phyloP scores from a whole-genome alignment of 1,140 invertebrate species.

The Eumaeus atala region DNA sequence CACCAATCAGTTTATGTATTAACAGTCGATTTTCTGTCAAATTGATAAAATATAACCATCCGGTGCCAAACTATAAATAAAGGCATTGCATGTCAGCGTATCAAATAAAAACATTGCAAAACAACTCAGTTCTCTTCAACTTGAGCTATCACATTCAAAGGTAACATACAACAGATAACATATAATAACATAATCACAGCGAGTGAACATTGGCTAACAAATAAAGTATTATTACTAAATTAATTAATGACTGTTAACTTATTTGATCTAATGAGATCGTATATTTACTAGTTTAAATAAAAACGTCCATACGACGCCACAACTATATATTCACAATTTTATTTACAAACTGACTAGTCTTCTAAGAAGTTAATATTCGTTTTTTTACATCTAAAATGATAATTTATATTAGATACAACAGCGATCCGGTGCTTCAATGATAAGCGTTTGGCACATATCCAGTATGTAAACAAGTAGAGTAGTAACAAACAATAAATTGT shows the following conservation, averaged over 20 bases:
- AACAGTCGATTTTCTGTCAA: constrained; percentile 29
- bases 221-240: constrained; percentile 65
- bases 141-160: constrained; percentile 67
- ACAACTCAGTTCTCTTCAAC: constrained; percentile 53
- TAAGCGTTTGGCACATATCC: constrained; percentile 70
- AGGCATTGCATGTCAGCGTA: constrained; percentile 51
- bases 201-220: constrained; percentile 72
- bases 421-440: constrained; percentile 41
- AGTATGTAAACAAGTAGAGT: constrained; percentile 27
- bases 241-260: constrained; percentile 71
- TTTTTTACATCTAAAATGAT: constrained; percentile 51
- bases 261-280: constrained; percentile 70
- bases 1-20: constrained; percentile 48
- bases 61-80: constrained; percentile 33
- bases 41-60: constrained; percentile 29
- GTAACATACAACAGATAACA: constrained; percentile 66
- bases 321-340: constrained; percentile 70
- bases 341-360: constrained; percentile 71
- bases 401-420: constrained; percentile 56
- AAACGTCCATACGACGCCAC: constrained; percentile 60
- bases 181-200: constrained; percentile 73
- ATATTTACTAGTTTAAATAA: constrained; percentile 68
- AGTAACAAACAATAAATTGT: constrained; percentile 24
- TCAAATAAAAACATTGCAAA: constrained; percentile 58
- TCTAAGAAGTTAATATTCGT: constrained; percentile 57